phyloP scores from a whole-genome alignment of 2,797 vertebrate genomes.

The Anomalospiza imberbis region DNA sequence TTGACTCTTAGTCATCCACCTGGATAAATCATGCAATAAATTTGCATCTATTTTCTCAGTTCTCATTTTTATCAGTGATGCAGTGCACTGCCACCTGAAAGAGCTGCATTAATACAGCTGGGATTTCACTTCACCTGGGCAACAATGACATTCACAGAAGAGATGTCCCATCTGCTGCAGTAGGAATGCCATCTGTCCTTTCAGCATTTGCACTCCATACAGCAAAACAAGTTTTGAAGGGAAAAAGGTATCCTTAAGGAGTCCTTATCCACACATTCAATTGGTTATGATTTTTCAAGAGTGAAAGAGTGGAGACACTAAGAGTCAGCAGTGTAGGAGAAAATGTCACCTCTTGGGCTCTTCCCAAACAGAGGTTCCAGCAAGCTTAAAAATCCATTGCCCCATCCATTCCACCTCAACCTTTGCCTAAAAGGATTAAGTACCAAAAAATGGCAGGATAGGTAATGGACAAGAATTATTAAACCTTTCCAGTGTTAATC shows the following conservation, averaged over 20 bases:
- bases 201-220: neutral
- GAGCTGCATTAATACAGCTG: constrained; percentile 24
- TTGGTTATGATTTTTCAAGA: neutral
- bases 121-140: constrained; percentile 52
- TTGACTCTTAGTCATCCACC: neutral
- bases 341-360: neutral
- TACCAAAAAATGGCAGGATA: neutral
- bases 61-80: constrained; percentile 29
- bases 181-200: constrained; percentile 48
- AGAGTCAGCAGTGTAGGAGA: neutral
- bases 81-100: constrained; percentile 29
- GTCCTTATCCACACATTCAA: neutral
- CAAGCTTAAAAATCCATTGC: neutral
- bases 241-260: neutral
- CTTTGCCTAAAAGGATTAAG: neutral
- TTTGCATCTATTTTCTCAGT: constrained; percentile 38
- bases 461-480: neutral
- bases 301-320: neutral
- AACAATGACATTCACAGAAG: constrained; percentile 55
- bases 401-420: neutral
- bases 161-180: constrained; percentile 54
- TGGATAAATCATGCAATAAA: constrained; percentile 45
- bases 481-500: neutral
- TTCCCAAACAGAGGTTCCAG: neutral
- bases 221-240: constrained; percentile 5